These are phyloP conservation scores for Lucinisca nassula DNA, from an alignment of 2,888 invertebrate genomes.

Conservation along the genomic window DNA sequence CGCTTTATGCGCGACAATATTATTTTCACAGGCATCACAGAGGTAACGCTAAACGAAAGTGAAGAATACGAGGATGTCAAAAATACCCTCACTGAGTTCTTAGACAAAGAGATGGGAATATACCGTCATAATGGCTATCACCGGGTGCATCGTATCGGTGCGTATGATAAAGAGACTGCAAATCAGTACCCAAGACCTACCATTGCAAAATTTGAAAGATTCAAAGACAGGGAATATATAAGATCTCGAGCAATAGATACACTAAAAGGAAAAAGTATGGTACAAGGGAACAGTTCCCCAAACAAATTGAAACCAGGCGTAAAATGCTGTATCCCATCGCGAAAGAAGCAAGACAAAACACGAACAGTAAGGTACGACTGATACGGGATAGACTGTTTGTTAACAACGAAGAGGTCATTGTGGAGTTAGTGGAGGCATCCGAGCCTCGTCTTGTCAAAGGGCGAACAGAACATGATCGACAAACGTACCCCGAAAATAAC, in stretches of 20 bases:
- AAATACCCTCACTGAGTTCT: background rate
- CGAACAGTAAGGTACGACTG: background rate
- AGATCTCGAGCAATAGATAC: background rate
- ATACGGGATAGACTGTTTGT: background rate
- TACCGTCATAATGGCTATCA: background rate
- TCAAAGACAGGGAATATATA: background rate
- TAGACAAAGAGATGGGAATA: background rate
- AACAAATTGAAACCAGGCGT: background rate
- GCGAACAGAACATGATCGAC: background rate
- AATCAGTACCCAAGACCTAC: background rate
- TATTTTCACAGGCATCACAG: background rate
- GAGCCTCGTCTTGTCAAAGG: background rate
- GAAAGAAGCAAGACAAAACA: background rate
- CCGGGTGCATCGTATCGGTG: background rate
- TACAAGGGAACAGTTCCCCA: background rate
- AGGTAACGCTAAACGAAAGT: background rate
- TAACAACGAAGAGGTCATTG: background rate
- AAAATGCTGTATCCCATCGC: background rate
- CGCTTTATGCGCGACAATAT: background rate
- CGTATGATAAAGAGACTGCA: background rate
- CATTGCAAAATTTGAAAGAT: background rate
- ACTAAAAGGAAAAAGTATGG: background rate
- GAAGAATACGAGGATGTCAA: background rate
- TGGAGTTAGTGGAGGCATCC: background rate
- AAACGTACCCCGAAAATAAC: background rate